Conservation (phyloP, 2,113 vertebrate genomes). For the Tringa solitaria region DNA sequence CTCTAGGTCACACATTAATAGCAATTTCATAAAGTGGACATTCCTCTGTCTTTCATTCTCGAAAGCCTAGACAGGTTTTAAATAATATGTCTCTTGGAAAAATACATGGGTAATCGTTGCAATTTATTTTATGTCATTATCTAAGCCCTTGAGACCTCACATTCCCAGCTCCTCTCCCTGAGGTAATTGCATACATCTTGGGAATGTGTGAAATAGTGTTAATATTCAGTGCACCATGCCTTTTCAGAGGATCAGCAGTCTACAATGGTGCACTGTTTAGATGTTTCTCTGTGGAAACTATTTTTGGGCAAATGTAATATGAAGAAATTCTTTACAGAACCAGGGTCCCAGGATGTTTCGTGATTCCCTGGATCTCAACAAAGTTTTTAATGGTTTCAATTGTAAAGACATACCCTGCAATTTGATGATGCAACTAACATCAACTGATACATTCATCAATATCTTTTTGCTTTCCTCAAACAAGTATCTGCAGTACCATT, state of each 20-base stretch:
- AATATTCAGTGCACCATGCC: conserved; percentile 67
- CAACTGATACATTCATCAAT: neutral
- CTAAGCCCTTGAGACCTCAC: conserved; percentile 76
- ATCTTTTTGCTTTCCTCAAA: neutral
- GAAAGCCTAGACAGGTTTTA: conserved; percentile 76
- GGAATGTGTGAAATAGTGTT: conserved; percentile 74
- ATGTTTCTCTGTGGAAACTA: conserved; percentile 15
- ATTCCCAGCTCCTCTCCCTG: conserved; percentile 70
- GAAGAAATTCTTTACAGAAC: conserved; percentile 9
- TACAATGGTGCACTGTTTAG: conserved; percentile 47
- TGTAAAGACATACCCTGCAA: neutral
- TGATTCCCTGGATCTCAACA: neutral
- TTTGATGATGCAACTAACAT: neutral
- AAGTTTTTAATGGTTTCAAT: neutral
- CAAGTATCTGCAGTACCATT: neutral
- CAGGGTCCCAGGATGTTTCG: neutral
- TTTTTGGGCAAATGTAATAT: neutral
- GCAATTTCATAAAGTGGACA: conserved; percentile 86
- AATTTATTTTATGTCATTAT: conserved; percentile 90
- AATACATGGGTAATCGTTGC: conserved; percentile 82
- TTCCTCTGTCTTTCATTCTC: conserved; percentile 79
- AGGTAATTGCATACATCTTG: conserved; percentile 78
- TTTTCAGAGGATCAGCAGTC: conserved; percentile 52
- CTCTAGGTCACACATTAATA: conserved; percentile 78
- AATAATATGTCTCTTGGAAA: conserved; percentile 80